Evolutionary conservation across 2,797 vertebrate species (phyloP), one percentile per base, ranked within the genome.

Genomic region (Periophthalmus magnuspinnatus): DNA sequence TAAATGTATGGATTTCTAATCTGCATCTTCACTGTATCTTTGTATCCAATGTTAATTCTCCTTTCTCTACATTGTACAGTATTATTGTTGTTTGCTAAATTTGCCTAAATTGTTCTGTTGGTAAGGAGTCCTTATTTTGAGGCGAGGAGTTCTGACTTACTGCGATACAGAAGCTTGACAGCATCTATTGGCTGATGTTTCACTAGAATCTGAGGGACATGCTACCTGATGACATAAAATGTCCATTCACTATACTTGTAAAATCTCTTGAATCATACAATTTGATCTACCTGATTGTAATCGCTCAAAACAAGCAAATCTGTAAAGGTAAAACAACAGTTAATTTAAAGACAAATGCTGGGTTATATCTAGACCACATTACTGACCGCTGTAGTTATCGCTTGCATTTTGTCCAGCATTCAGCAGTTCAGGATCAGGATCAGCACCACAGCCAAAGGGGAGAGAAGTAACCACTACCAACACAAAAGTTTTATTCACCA

Each of bases 81-180:
- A 28, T 56, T 56, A 17, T 60, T 61, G 6, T 21, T 5, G 8
- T 61, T 21, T 45, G 11, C 41, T 41, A 41, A 41, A 41, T 41
- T 13, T 9, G 2, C 28, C 1, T n/a, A 24, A 10, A 2, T 45
- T 22, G 16, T 41, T 47, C n/a, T 41, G 14, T 17, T 45, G 36
- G 5, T 38, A 33, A 38, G 32, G 16, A 32, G 9, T 28, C n/a
- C 9, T 11, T 63, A 19, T 34, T 67, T 9, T 36, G 48, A 21
- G 47, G 32, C 28, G 21, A 9, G 72, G 9, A 71, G 34, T 17
- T 69, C 81, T 45, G 41, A 45, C 41, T 78, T 83, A 92, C 92
- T 75, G 56, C 57, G 67, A 33, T n/a, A 55, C 24, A 16, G 70
- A 45, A 3, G 63, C 41, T 68, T 72, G 77, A 48, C 69, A 74